phyloP scores from a whole-genome alignment of 2,888 invertebrate genomes.

The Mesoligia furuncula region DNA sequence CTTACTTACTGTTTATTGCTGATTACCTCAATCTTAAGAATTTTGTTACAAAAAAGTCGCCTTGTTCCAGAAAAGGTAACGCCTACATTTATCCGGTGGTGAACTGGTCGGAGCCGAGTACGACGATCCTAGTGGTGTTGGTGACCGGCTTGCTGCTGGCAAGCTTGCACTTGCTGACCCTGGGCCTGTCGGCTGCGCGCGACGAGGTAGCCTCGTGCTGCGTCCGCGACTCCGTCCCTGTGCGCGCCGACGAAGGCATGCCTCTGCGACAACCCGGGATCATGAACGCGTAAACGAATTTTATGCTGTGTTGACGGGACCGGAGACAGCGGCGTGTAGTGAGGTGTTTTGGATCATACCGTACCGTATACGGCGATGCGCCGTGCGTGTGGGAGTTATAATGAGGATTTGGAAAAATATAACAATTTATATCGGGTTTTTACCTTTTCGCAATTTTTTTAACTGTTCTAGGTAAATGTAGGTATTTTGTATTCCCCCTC shows the following conservation, averaged over 20 bases:
- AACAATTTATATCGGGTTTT: constrained; percentile 8
- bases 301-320: background rate
- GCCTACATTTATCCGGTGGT: constrained; percentile 94
- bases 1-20: background rate
- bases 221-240: constrained; percentile 69
- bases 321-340: background rate
- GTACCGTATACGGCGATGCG: background rate
- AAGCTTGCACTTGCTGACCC: constrained; percentile 90
- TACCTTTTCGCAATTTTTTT: background rate
- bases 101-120: constrained; percentile 93
- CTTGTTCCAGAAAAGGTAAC: constrained; percentile 90
- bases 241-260: constrained; percentile 72
- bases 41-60: background rate
- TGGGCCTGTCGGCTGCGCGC: constrained; percentile 89
- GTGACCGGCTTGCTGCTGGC: constrained; percentile 92
- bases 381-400: background rate
- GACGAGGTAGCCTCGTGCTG: constrained; percentile 74
- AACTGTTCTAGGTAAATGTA: background rate
- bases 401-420: background rate
- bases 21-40: background rate
- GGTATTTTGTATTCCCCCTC: background rate
- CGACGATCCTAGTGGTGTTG: constrained; percentile 90
- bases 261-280: constrained; percentile 72
- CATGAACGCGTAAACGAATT: constrained; percentile 33
- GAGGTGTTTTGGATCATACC: background rate